phyloP scores from a whole-genome alignment of 2,888 invertebrate species.

The Coremacera marginata region DNA sequence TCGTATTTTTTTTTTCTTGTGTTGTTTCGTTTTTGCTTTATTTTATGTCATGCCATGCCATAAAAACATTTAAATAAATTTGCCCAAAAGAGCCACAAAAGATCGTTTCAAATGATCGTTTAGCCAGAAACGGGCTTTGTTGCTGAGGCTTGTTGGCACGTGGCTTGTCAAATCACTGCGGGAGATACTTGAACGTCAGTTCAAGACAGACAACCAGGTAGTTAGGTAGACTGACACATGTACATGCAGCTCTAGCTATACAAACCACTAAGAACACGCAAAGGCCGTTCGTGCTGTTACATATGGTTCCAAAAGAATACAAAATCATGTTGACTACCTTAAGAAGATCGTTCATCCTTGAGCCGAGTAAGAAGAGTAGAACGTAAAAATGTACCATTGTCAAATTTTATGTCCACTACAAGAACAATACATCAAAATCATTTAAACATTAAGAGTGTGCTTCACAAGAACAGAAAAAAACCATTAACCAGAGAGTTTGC shows the following conservation, averaged over 20 bases:
- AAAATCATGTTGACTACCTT: too few species aligned
- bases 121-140: neutral
- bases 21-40: too few species aligned
- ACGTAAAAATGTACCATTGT: neutral
- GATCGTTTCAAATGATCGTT: neutral
- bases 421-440: conserved; percentile 28
- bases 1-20: too few species aligned
- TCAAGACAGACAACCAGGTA: neutral
- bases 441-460: neutral
- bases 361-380: neutral
- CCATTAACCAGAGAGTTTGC: too few species aligned
- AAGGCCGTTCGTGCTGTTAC: neutral
- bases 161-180: conserved; percentile 26
- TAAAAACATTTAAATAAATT: neutral
- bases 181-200: conserved; percentile 3
- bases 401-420: conserved; percentile 6
- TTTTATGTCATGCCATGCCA: neutral
- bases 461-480: neutral
- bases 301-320: neutral
- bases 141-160: conserved; percentile 14
- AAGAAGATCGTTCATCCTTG: neutral
- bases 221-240: neutral
- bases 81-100: neutral
- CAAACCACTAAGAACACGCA: neutral
- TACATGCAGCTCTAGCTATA: neutral